Evolutionary conservation across 2,888 invertebrate species (phyloP).

Genomic region (Rhingia rostrata): DNA sequence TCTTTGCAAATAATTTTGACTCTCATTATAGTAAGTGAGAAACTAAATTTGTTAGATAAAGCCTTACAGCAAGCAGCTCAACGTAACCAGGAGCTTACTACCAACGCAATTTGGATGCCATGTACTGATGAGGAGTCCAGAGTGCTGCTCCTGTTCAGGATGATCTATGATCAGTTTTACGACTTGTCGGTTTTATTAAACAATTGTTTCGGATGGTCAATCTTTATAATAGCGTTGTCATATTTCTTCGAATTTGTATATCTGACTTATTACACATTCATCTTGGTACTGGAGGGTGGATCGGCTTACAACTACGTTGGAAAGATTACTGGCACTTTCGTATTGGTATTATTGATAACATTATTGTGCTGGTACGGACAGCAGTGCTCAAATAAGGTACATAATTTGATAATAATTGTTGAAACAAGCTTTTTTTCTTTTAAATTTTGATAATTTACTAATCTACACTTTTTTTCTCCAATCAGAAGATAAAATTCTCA

Average conservation of each 20-base stretch:
- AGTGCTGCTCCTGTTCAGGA: slow-evolving; percentile 76
- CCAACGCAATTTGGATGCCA: slow-evolving; percentile 29
- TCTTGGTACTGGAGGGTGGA: slow-evolving; percentile 21
- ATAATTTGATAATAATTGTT: neutral
- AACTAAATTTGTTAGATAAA: slow-evolving; percentile 33
- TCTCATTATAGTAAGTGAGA: slow-evolving; percentile 43
- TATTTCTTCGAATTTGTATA: slow-evolving; percentile 80
- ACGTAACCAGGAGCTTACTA: slow-evolving; percentile 8
- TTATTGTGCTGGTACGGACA: slow-evolving; percentile 53
- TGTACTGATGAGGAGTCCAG: slow-evolving; percentile 37
- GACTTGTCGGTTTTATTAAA: slow-evolving; percentile 77
- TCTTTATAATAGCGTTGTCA: slow-evolving; percentile 77
- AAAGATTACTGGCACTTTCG: neutral
- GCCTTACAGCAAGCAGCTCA: slow-evolving; percentile 39
- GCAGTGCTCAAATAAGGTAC: slow-evolving; percentile 48
- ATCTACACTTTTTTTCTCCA: no score
- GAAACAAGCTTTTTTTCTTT: no score
- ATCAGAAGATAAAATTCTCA: no score
- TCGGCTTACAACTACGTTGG: neutral
- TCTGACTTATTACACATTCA: slow-evolving; percentile 79
- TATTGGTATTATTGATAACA: slow-evolving; percentile 12
- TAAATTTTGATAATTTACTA: no score
- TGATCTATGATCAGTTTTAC: slow-evolving; percentile 78
- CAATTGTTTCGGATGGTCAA: slow-evolving; percentile 80
- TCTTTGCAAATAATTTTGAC: slow-evolving; percentile 51